These are phyloP conservation scores for Hippopotamyrus pictus DNA, from an alignment of 2,797 vertebrate species.

Conservation along the genomic window DNA sequence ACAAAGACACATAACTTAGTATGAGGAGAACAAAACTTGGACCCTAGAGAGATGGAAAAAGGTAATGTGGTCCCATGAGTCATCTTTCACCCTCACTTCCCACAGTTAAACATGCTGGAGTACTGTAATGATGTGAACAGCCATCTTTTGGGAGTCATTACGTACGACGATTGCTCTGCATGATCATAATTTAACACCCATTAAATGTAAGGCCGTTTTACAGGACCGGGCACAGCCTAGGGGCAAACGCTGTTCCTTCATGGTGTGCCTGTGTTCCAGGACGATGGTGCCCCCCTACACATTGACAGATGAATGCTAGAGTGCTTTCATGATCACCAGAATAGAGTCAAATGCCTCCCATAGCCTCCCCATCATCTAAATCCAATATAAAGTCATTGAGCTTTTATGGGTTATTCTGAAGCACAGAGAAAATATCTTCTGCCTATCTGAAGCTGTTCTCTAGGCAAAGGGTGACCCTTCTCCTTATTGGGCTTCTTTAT, in stretches of 20 bases:
- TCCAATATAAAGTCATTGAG: background rate
- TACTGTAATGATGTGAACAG: background rate
- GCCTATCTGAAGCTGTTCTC: background rate
- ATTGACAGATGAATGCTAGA: background rate
- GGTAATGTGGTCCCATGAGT: background rate
- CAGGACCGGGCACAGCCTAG: background rate
- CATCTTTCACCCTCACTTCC: background rate
- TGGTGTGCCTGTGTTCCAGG: background rate
- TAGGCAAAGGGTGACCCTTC: background rate
- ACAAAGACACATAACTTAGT: background rate
- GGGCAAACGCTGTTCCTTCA: background rate
- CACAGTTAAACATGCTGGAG: background rate
- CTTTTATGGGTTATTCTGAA: background rate
- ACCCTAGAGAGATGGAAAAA: background rate
- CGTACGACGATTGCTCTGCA: background rate
- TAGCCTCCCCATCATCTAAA: background rate
- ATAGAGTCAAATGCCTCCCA: background rate
- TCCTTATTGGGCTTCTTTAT: background rate
- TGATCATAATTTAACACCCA: background rate
- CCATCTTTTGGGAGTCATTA: background rate
- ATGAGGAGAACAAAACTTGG: background rate
- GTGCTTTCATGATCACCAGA: constrained; percentile 1
- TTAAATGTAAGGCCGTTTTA: background rate
- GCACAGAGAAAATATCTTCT: background rate
- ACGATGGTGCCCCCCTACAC: background rate